Base-by-base conservation (phyloP, 2,888 invertebrate species). In the Microctonus aethiopoides region DNA sequence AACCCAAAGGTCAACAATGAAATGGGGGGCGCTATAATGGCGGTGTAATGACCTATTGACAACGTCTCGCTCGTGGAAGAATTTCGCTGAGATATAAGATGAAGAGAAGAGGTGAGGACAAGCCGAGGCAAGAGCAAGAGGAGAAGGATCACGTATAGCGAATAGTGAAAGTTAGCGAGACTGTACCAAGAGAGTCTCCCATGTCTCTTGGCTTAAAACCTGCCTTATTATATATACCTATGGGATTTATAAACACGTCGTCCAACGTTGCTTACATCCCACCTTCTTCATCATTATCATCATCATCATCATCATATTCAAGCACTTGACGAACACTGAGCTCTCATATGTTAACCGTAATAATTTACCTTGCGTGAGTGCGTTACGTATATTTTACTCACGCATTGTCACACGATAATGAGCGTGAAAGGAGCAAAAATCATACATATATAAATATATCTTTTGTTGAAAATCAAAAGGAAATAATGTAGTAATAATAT, bases 81-180 rank as follows among this genome's bases (percentile, higher is more conserved):
- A 80, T 78, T 80, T 81, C 78, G 78, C 76, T 75, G 72, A 66
- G 70, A 67, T 62, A 68, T 67, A 56, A 46, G 16, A 46, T 46
- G 56, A 46, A 65, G 72, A 75, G 70, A 62, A 63, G 67, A 62
- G 26, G 46, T 29, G 52, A 39, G 54, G 56, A 65, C 56, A 56
- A 65, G 46, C 16, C 16, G 56, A 34, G 24, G 65, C 36, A 66
- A 59, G 62, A 34, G 67, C 57, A 51, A 61, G 64, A 63, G 69
- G 64, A 52, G 72, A 56, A 71, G 60, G 76, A 72, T 79, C 78
- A 74, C 75, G 77, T 74, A 77, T 74, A 77, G 74, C 75, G 75
- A 78, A 78, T 76, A 80, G 79, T 80, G 80, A 79, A 79, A 80
- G 79, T 79, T 78, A 63, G 73, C 77, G 75, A 76, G 72, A 68